phyloP scores from a whole-genome alignment of 2,888 invertebrate species.

The Leptura quadrifasciata region DNA sequence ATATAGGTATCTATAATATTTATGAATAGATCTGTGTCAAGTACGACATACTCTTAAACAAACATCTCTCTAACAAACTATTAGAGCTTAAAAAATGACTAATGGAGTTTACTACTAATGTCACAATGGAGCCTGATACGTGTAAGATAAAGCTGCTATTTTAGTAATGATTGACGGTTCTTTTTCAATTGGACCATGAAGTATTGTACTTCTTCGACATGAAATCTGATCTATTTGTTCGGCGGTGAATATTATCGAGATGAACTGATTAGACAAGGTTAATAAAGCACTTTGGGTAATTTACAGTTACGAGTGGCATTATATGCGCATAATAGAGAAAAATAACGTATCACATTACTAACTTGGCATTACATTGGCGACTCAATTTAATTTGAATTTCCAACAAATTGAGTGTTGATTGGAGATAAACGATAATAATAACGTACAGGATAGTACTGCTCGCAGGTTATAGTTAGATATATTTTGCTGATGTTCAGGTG shows the following conservation, averaged over 20 bases:
- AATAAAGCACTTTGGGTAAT: slow-evolving; percentile 24
- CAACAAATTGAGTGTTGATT: not conserved
- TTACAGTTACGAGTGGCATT: slow-evolving; percentile 33
- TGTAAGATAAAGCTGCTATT: slow-evolving; percentile 44
- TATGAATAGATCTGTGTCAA: slow-evolving; percentile 11
- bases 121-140: slow-evolving; percentile 15
- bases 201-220: slow-evolving; percentile 55
- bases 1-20: slow-evolving; percentile 5
- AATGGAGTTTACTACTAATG: slow-evolving; percentile 22
- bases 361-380: not conserved
- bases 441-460: not conserved
- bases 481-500: not conserved
- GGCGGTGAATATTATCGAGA: slow-evolving; percentile 12
- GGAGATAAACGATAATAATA: not conserved
- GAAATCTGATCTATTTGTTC: slow-evolving; percentile 59
- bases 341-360: not conserved
- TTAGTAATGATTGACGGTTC: slow-evolving; percentile 54
- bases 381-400: not conserved
- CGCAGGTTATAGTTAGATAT: not conserved
- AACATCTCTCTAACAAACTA: slow-evolving; percentile 13
- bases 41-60: slow-evolving; percentile 14
- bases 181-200: slow-evolving; percentile 59
- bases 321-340: not conserved
- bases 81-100: slow-evolving; percentile 21
- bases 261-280: slow-evolving; percentile 14